phyloP scores from a whole-genome alignment of 2,797 vertebrate genomes.

The Xiphorhynchus erythropygius region DNA sequence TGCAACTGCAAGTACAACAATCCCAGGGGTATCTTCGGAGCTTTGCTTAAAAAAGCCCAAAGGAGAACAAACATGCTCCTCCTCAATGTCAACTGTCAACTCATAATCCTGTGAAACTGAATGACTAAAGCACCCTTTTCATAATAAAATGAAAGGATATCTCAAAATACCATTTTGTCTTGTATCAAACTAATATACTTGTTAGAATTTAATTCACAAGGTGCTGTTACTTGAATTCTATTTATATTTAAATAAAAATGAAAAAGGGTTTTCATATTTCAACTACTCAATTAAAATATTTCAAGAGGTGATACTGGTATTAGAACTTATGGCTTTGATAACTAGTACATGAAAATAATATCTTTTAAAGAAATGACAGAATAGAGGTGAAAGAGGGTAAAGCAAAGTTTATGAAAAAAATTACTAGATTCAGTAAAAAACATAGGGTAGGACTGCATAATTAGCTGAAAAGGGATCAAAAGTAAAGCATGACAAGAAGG shows the following conservation, averaged over 20 bases:
- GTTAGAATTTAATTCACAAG: neutral
- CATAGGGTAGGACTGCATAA: neutral
- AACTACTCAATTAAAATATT: neutral
- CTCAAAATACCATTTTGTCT: neutral
- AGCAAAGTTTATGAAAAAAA: neutral
- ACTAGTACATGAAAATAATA: neutral
- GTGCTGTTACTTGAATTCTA: neutral
- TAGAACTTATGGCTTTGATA: neutral
- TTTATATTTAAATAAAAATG: neutral
- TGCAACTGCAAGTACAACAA: neutral
- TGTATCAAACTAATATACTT: neutral
- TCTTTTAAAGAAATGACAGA: neutral
- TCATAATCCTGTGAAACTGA: neutral
- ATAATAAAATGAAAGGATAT: neutral
- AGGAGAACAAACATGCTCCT: neutral
- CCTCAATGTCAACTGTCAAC: neutral
- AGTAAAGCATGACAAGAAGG: neutral
- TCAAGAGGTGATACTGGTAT: neutral
- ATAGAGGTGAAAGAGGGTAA: neutral
- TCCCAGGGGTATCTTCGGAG: neutral
- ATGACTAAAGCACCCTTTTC: neutral
- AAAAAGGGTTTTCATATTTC: neutral
- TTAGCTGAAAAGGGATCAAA: neutral
- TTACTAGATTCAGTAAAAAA: neutral
- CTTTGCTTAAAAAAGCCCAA: neutral